Percentiles rank a stretch among this genome's conserved stretches.
These are phyloP conservation scores for Tragelaphus buxtoni DNA, from an alignment of 2,113 vertebrate species.

Conservation along the genomic window DNA sequence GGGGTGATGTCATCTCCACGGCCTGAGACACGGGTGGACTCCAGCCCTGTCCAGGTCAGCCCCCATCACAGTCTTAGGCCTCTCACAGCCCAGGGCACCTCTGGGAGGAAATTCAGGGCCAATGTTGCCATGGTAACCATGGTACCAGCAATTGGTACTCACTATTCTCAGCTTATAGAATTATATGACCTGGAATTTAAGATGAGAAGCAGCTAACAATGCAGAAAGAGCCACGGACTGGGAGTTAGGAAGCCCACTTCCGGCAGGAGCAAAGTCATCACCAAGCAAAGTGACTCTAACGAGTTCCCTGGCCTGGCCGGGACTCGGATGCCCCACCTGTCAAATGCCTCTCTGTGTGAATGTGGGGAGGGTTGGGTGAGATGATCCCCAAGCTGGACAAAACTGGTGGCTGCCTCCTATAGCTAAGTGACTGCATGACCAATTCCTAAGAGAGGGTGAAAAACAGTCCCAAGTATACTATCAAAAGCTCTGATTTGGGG, in stretches of 20 bases:
- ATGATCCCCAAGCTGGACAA: not conserved
- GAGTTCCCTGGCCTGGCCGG: not conserved
- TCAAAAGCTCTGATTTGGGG: not conserved
- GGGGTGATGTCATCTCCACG: constrained; percentile 7
- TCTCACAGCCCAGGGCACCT: not conserved
- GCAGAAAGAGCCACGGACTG: not conserved
- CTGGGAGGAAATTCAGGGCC: constrained; percentile 34
- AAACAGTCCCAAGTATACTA: not conserved
- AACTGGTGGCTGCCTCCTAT: not conserved
- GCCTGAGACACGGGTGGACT: not conserved
- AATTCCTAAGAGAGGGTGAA: not conserved
- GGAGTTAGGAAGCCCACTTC: not conserved
- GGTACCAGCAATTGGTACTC: not conserved
- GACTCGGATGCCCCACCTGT: not conserved
- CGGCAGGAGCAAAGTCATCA: not conserved
- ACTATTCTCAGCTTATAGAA: constrained; percentile 15
- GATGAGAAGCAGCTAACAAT: not conserved
- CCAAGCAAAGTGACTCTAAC: not conserved
- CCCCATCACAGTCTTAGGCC: not conserved
- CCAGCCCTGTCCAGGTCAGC: not conserved
- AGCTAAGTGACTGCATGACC: too few relatives aligned
- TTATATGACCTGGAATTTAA: constrained; percentile 51
- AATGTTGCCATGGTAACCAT: constrained; percentile 47
- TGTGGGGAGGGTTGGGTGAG: not conserved
- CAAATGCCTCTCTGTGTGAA: not conserved